Evolutionary conservation across 2,113 vertebrate genomes (phyloP).

Genomic region (Chrysemys picta): DNA sequence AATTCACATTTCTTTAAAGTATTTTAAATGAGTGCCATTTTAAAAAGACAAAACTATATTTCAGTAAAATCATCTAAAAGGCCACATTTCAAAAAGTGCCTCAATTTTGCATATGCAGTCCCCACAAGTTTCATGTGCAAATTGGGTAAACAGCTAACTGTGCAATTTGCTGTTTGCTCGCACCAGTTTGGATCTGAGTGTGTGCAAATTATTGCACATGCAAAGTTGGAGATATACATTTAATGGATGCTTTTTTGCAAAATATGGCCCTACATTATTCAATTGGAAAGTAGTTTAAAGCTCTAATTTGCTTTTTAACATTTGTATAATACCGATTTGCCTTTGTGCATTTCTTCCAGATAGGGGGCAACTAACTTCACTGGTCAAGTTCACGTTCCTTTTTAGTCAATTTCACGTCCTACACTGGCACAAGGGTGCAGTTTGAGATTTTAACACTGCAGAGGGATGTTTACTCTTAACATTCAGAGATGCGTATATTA

Average conservation of each 20-base stretch:
- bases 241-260: not conserved
- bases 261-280: not conserved
- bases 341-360: not conserved
- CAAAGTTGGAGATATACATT: constrained; percentile 1
- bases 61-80: not conserved
- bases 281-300: constrained; percentile 17
- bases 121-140: constrained; percentile 38
- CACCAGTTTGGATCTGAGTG: not conserved
- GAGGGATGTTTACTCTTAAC: not conserved
- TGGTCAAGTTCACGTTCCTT: not conserved
- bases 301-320: not conserved
- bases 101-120: not conserved
- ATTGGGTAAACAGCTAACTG: constrained; percentile 33
- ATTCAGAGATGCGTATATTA: not conserved
- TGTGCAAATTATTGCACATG: not conserved
- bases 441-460: not conserved
- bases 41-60: constrained; percentile 19
- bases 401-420: not conserved
- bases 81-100: not conserved
- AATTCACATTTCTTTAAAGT: constrained; percentile 48
- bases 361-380: not conserved
- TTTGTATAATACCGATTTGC: not conserved
- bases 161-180: constrained; percentile 2
- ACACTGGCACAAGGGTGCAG: not conserved
- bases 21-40: constrained; percentile 51